Base-by-base conservation (phyloP, 92 coral and sea anemone genomes). In the Hydrozoanthus gracilis region DNA sequence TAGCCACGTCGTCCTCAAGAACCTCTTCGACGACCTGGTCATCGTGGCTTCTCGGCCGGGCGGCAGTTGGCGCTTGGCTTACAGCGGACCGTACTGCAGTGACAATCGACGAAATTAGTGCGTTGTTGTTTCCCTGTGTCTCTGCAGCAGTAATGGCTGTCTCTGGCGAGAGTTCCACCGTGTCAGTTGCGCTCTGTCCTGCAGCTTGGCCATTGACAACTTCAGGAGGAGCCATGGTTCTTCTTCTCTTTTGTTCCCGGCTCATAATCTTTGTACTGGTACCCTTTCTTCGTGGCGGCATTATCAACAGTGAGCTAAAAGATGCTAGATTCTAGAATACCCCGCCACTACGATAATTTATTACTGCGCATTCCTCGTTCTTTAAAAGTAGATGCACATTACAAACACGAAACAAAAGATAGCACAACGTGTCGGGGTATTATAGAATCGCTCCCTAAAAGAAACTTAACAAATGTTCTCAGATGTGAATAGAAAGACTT, bases 211-310 rank as follows among this genome's bases (percentile, higher is more conserved):
- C 68, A 39, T 83, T 60, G 87, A 67, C 87, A 73, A 62, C 61
- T 77, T 83, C 87, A 66, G 87, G 87, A 83, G 70, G 75, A 83
- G 70, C 60, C 60, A 2, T 54, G 60, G 60, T 54, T 54, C 60
- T 54, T 2, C 2, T 0, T 54, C 60, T 54, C 60, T 83, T 62
- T 83, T 75, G 69, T 83, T 74, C 15, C 73, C 86, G 44, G 55
- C 77, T 76, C 82, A 44, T 76, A 44, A 54, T 76, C 61, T 76
- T 82, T 50, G 86, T 82, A 4, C 18, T 44, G 67, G 69, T 83
- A 52, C 5, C 58, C 11, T 83, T 83, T 74, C 87, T 83, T 83
- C 87, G 78, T 83, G 76, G 87, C 78, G 78, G 78, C 78, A 83
- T 83, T 60, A 44, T 35, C 15, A 83, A 61, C 69, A 83, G 51